Evolutionary conservation across 2,113 vertebrate species (phyloP).

Genomic region (Xyrauchen texanus): DNA sequence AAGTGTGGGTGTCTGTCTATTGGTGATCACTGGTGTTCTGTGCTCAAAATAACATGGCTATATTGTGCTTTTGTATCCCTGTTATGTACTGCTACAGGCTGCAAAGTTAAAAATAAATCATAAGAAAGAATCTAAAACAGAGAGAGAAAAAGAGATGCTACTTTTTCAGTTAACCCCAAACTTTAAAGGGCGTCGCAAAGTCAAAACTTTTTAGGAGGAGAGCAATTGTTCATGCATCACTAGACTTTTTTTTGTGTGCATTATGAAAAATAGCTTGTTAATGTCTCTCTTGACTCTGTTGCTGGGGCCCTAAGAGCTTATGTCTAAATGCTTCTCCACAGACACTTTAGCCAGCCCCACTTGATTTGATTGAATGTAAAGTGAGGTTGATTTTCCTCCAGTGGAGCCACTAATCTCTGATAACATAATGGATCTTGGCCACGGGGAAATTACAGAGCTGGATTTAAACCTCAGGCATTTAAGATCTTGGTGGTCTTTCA

Average conservation of each 20-base stretch:
- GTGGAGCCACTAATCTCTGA: slow-evolving; percentile 51
- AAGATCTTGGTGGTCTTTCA: not conserved
- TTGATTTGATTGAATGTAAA: slow-evolving; percentile 50
- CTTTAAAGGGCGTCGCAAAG: not conserved
- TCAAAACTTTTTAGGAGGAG: not conserved
- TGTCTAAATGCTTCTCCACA: slow-evolving; percentile 31
- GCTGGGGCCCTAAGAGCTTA: slow-evolving; percentile 31
- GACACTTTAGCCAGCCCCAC: slow-evolving; percentile 28
- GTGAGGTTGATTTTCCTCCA: slow-evolving; percentile 44
- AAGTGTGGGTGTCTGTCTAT: slow-evolving; percentile 54
- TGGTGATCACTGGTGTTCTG: not conserved
- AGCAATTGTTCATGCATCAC: slow-evolving; percentile 29
- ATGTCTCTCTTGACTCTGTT: slow-evolving; percentile 35
- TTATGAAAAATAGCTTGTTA: slow-evolving; percentile 34
- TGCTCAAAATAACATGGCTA: too few species aligned
- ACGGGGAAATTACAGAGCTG: slow-evolving; percentile 16
- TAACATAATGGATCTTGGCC: slow-evolving; percentile 46
- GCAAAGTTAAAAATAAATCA: too few species aligned
- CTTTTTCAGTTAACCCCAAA: not conserved
- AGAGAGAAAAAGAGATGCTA: not conserved
- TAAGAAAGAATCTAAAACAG: too few species aligned
- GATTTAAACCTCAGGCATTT: slow-evolving; percentile 3
- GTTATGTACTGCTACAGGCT: too few species aligned
- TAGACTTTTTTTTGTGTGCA: slow-evolving; percentile 16
- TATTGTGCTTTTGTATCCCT: too few species aligned